A percentile compares a stretch with the other conserved stretches of the same genome.
Evolutionary conservation across 2,797 vertebrate genomes (phyloP).

Genomic region (Melanotaenia parkinsoni): DNA sequence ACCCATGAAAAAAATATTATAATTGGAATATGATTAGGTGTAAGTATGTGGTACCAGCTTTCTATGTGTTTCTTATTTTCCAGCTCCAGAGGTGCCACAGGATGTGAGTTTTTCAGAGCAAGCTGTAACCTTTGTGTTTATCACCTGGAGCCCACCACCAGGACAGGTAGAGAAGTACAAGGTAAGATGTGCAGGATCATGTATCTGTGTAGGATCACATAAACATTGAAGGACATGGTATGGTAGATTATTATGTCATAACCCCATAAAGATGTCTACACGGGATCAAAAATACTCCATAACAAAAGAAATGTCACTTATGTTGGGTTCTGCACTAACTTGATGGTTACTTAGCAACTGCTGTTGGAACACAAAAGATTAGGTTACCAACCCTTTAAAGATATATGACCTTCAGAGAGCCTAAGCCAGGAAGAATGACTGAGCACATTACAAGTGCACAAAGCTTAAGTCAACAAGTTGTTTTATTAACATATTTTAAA

Average conservation of each 20-base stretch:
- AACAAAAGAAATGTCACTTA: slow-evolving; percentile 64
- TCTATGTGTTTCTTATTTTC: slow-evolving; percentile 34
- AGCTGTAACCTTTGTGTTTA: slow-evolving; percentile 80
- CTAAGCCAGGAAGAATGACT: slow-evolving; percentile 67
- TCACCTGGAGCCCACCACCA: slow-evolving; percentile 85
- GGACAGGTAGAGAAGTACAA: slow-evolving; percentile 86
- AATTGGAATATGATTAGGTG: neutral
- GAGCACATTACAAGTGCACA: slow-evolving; percentile 44
- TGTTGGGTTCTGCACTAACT: slow-evolving; percentile 52
- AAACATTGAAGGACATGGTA: neutral
- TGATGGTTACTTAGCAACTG: slow-evolving; percentile 86
- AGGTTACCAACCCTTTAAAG: slow-evolving; percentile 90
- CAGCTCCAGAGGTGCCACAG: slow-evolving; percentile 85
- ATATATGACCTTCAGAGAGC: slow-evolving; percentile 82
- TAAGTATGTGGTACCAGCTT: slow-evolving; percentile 11
- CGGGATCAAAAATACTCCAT: slow-evolving; percentile 21
- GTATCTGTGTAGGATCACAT: neutral
- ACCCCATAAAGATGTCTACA: neutral
- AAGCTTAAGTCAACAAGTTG: slow-evolving; percentile 19
- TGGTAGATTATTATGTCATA: neutral
- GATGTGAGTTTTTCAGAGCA: slow-evolving; percentile 82
- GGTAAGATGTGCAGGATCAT: slow-evolving; percentile 69
- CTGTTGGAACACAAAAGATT: slow-evolving; percentile 82
- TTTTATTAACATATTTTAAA: neutral
- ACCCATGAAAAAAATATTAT: neutral